A percentile compares a stretch with the other conserved stretches of the same genome.
Conservation (phyloP, 2,113 vertebrate genomes). For the Bostrychus sinensis region DNA sequence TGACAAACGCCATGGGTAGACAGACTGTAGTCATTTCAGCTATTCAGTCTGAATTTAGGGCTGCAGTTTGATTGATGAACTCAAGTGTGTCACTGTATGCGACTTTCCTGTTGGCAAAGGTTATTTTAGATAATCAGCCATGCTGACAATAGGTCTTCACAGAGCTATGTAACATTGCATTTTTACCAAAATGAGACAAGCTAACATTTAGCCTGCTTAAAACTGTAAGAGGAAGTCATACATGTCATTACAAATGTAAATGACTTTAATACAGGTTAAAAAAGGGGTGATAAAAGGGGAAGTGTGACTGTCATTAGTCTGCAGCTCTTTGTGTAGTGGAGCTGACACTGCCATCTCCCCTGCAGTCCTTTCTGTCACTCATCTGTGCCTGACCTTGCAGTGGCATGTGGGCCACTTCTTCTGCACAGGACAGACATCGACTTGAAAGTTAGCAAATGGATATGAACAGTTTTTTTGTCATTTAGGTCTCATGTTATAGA, state of each 20-base stretch:
- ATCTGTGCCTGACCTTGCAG: conserved; percentile 56
- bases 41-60: conserved; percentile 6
- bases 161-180: background rate
- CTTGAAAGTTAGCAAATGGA: conserved; percentile 14
- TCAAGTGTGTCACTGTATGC: background rate
- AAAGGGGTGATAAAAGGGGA: background rate
- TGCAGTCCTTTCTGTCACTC: conserved; percentile 57
- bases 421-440: conserved; percentile 51
- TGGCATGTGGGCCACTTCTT: conserved; percentile 50
- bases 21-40: conserved; percentile 17
- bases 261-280: no score
- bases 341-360: conserved; percentile 48
- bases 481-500: conserved; percentile 22
- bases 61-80: conserved; percentile 14
- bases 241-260: background rate
- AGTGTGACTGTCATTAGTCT: conserved; percentile 43
- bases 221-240: no score
- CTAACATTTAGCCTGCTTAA: no score
- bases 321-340: conserved; percentile 44
- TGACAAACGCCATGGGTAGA: conserved; percentile 25
- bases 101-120: background rate
- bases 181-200: no score
- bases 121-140: background rate
- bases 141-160: background rate
- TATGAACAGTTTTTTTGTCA: conserved; percentile 24